A percentile compares a stretch with the other conserved stretches of the same genome.
phyloP scores from a whole-genome alignment of 2,888 invertebrate genomes.

The Empis livida region DNA sequence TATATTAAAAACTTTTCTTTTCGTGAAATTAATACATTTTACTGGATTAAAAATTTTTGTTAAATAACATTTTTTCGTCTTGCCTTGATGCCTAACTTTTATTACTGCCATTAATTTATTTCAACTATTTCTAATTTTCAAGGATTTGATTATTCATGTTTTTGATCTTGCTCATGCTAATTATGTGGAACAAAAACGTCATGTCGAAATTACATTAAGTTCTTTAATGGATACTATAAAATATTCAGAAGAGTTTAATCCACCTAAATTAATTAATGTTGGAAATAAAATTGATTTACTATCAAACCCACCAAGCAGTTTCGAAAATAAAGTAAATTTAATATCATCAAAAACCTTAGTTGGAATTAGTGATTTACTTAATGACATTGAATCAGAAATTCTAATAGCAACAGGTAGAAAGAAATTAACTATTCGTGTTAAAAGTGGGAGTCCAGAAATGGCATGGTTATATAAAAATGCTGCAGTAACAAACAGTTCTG shows the following conservation, averaged over 20 bases:
- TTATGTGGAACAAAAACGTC: constrained; percentile 48
- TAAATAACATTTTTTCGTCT: no score
- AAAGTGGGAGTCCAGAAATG: constrained; percentile 43
- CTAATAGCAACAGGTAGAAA: constrained; percentile 40
- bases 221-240: constrained; percentile 36
- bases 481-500: constrained; percentile 40
- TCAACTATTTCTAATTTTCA: not conserved
- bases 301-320: constrained; percentile 4
- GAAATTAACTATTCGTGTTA: constrained; percentile 42
- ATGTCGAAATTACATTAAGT: constrained; percentile 53
- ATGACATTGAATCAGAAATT: constrained; percentile 33
- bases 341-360: constrained; percentile 39
- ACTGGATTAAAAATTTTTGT: no score
- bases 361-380: constrained; percentile 28
- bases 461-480: constrained; percentile 54
- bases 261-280: constrained; percentile 47
- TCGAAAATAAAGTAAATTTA: constrained; percentile 22
- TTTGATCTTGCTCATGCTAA: constrained; percentile 68
- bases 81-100: no score
- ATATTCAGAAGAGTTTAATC: constrained; percentile 3
- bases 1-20: no score
- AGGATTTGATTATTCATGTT: constrained; percentile 70
- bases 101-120: no score
- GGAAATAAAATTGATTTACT: constrained; percentile 62
- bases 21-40: no score